These are phyloP conservation scores for Bombus cullumanus DNA, from an alignment of 1,140 invertebrate species.

Conservation along the genomic window DNA sequence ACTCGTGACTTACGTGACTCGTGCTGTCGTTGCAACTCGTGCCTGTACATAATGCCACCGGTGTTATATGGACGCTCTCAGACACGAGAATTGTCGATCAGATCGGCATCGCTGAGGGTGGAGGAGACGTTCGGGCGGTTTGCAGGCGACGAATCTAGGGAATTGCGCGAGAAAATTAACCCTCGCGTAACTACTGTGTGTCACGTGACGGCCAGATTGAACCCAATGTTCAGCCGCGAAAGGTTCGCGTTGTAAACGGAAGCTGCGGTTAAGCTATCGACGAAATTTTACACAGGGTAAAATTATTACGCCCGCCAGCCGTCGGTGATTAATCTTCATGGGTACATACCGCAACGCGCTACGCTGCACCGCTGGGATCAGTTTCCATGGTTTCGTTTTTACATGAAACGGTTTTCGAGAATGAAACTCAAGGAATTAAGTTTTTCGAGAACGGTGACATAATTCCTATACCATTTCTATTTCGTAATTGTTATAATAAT, in stretches of 20 bases:
- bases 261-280: conserved; percentile 51
- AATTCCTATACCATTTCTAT: too few relatives aligned
- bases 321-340: conserved; percentile 29
- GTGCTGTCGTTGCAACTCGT: conserved; percentile 43
- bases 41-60: conserved; percentile 43
- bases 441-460: too few relatives aligned
- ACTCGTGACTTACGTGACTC: conserved; percentile 63
- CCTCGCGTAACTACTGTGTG: conserved; percentile 44
- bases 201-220: conserved; percentile 51
- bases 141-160: conserved; percentile 51
- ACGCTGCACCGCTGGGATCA: not conserved
- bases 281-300: conserved; percentile 42
- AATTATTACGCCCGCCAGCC: conserved; percentile 33
- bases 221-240: not conserved
- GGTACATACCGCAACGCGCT: conserved; percentile 10
- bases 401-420: not conserved
- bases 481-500: too few relatives aligned
- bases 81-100: conserved; percentile 44
- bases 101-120: conserved; percentile 19
- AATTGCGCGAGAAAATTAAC: conserved; percentile 55
- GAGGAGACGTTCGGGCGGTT: not conserved
- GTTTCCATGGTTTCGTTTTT: conserved; percentile 51
- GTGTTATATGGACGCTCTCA: conserved; percentile 32
- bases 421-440: too few relatives aligned
- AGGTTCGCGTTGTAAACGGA: conserved; percentile 11